These are phyloP conservation scores for Athrips mouffetella DNA, from an alignment of 2,888 invertebrate genomes.

Conservation along the genomic window DNA sequence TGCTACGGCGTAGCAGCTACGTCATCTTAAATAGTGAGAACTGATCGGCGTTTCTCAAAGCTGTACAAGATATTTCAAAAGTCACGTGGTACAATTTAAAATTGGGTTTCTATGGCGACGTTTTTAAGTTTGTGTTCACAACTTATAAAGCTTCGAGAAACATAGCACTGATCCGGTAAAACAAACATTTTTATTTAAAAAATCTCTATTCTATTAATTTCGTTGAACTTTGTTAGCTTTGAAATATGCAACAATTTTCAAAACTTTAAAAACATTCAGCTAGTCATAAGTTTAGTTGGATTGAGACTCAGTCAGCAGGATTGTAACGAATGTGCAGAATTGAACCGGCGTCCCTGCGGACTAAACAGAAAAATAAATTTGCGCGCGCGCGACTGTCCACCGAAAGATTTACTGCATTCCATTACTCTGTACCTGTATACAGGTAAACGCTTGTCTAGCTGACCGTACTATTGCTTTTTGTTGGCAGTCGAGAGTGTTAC, in stretches of 20 bases:
- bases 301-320: slow-evolving; percentile 43
- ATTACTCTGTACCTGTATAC: slow-evolving; percentile 42
- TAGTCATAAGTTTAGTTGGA: slow-evolving; percentile 36
- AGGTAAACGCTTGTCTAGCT: neutral
- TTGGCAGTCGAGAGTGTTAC: neutral
- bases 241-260: neutral
- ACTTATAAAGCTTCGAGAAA: too few relatives aligned
- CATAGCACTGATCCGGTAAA: too few relatives aligned
- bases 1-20: too few relatives aligned
- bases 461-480: neutral
- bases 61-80: too few relatives aligned
- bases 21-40: too few relatives aligned
- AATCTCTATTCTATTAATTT: neutral
- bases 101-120: too few relatives aligned
- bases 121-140: too few relatives aligned
- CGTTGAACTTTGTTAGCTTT: neutral
- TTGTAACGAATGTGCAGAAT: slow-evolving; percentile 62
- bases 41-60: too few relatives aligned
- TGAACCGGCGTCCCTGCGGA: slow-evolving; percentile 58
- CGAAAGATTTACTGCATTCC: slow-evolving; percentile 68
- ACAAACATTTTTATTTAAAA: neutral
- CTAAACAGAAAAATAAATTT: slow-evolving; percentile 63
- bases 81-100: too few relatives aligned
- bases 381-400: slow-evolving; percentile 53
- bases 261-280: neutral